Base-by-base conservation (phyloP, 2,797 vertebrate species). In the Neosilurus mollespiculum region DNA sequence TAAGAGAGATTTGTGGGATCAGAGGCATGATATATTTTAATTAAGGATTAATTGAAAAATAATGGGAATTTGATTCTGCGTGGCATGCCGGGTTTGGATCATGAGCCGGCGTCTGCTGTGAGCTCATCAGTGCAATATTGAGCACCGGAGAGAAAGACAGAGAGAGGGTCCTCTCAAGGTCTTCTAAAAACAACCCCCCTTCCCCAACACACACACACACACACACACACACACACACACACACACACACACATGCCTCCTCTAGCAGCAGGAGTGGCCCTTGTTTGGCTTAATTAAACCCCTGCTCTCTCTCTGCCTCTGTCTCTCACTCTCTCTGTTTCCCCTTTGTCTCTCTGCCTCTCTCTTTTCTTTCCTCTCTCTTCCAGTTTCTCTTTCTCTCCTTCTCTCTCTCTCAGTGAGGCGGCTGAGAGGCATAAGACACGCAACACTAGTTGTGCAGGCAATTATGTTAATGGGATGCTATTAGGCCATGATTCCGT, bases 21-120 rank as follows among this genome's bases (percentile, higher is more conserved):
- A 96, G 96, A 94, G 94, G 97, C 98, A 96, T 98, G 97, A 98
- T 99, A 98, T 98, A 99, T 99, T 98, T 99, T 98, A 98, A 98
- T 99, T 97, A 99, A 97, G 96, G 96, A 99, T 98, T 98, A 98
- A 98, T 98, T 98, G 83, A 98, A 98, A 99, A 98, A 97, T 97
- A 98, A 99, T 98, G 97, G 96, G 95, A 96, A 96, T 97, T 98
- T 98, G 96, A 97, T 98, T 98, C 96, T 89, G 96, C 95, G 95
- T 98, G 97, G 97, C 97, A 97, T 96, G 96, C 96, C 96, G 94
- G 93, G 95, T 97, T 98, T 97, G 96, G 95, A 95, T 96, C 81
- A 26, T 93, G 95, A 86, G 92, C 93, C 91, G 91, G 94, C 89
- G 94, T 93, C 92, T 96, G 93, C 66, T 51, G 67, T 92, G 24